phyloP scores from a whole-genome alignment of 2,797 vertebrate species.

The Fistularia tabacaria region DNA sequence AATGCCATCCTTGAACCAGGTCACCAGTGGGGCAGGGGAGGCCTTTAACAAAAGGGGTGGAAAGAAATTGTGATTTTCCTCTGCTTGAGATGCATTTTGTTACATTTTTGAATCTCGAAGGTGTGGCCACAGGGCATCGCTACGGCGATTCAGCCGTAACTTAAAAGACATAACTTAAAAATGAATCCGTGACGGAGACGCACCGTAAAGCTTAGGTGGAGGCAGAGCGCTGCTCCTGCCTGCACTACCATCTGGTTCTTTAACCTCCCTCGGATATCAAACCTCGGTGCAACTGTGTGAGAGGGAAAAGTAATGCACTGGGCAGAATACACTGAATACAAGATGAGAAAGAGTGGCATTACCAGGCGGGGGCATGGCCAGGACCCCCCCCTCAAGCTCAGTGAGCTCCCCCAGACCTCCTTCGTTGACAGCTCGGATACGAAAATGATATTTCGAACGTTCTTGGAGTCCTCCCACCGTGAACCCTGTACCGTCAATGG shows the following conservation, averaged over 20 bases:
- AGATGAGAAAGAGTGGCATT: conserved; percentile 10
- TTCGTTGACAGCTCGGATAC: conserved; percentile 67
- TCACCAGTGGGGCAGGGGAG: conserved; percentile 54
- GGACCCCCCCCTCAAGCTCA: conserved; percentile 54
- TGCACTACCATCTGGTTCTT: conserved; percentile 73
- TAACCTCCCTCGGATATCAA: conserved; percentile 65
- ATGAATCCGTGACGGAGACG: conserved; percentile 32
- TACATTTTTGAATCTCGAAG: too few relatives aligned
- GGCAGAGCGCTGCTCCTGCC: conserved; percentile 65
- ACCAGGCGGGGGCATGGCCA: conserved; percentile 70
- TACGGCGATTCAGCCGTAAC: too few relatives aligned
- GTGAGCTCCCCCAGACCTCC: conserved; percentile 56
- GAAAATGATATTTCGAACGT: conserved; percentile 66
- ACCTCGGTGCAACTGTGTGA: conserved; percentile 51
- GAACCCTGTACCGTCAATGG: conserved; percentile 58
- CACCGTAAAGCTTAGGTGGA: conserved; percentile 66
- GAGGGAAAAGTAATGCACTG: background rate
- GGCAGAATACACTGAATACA: background rate
- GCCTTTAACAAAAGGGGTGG: conserved; percentile 39
- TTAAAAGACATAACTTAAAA: too few relatives aligned
- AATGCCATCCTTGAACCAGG: conserved; percentile 65
- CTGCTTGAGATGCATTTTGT: too few relatives aligned
- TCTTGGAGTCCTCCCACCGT: conserved; percentile 66
- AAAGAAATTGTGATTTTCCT: background rate
- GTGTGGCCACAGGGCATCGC: too few relatives aligned